A percentile compares a stretch with the other conserved stretches of the same genome.
Evolutionary conservation across 1,140 invertebrate genomes (phyloP).

Genomic region (Eupeodes corollae): DNA sequence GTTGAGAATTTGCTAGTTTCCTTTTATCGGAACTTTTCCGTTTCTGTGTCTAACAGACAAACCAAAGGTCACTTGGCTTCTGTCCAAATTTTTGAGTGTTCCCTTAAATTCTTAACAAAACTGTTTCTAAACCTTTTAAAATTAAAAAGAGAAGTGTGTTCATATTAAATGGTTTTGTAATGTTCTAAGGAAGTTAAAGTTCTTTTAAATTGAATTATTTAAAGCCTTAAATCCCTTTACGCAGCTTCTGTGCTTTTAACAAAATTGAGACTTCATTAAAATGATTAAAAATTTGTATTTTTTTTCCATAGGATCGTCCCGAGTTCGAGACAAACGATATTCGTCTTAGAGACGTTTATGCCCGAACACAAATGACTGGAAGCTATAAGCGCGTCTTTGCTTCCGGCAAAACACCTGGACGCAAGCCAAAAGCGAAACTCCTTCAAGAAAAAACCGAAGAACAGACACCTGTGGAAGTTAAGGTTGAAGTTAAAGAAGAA

Average conservation of each 20-base stretch:
- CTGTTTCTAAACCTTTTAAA: no score
- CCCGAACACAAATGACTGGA: conserved; percentile 28
- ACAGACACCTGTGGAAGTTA: neutral
- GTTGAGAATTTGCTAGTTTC: no score
- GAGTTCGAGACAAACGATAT: conserved; percentile 35
- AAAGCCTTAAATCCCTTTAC: neutral
- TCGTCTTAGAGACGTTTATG: conserved; percentile 26
- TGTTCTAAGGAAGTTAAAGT: no score
- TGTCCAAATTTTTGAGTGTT: no score
- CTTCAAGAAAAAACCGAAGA: conserved; percentile 1
- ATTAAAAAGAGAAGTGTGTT: no score
- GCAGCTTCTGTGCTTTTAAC: neutral
- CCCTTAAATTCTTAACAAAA: no score
- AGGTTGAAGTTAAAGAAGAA: conserved; percentile 5
- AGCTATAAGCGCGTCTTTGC: conserved; percentile 19
- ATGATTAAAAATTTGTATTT: conserved; percentile 5
- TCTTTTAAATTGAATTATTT: conserved; percentile 5
- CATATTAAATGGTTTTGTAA: no score
- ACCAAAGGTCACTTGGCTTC: no score
- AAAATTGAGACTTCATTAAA: neutral
- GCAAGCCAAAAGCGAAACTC: conserved; percentile 20
- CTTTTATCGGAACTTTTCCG: no score
- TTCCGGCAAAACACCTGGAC: conserved; percentile 11
- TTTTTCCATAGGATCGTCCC: conserved; percentile 32
- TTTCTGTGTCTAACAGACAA: no score